Conservation (phyloP, 2,797 vertebrate species). For the Glyptemys insculpta region DNA sequence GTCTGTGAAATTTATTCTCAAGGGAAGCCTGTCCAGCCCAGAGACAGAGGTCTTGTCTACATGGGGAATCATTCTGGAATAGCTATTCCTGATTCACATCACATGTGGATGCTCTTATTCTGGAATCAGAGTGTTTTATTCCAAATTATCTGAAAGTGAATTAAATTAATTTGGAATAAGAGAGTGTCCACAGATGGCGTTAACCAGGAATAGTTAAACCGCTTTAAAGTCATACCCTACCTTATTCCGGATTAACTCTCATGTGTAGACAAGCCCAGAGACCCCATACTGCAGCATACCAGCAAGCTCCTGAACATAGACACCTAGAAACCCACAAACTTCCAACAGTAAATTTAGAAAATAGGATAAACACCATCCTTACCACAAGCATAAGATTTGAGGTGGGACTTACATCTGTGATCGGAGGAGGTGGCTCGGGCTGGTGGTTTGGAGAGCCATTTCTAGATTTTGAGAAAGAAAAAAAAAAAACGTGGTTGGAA, state of each 20-base stretch:
- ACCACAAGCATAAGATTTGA: slow-evolving; percentile 51
- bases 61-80: background rate
- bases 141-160: background rate
- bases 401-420: slow-evolving; percentile 89
- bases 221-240: background rate
- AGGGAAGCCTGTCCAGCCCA: background rate
- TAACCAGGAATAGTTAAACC: background rate
- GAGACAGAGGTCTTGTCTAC: background rate
- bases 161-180: background rate
- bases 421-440: slow-evolving; percentile 91
- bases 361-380: background rate
- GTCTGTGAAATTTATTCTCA: background rate
- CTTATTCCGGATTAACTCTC: background rate
- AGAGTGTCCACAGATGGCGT: background rate
- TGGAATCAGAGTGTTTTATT: background rate
- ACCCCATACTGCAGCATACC: background rate
- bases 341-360: background rate
- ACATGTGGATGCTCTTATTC: background rate
- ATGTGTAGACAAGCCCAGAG: background rate
- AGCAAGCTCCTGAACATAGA: background rate
- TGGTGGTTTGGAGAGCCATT: slow-evolving; percentile 95
- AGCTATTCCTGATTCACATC: background rate
- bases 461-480: slow-evolving; percentile 74
- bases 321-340: accelerated
- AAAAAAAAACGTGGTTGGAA: background rate